phyloP scores from a whole-genome alignment of 2,888 invertebrate genomes.

The Rutpela maculata region DNA sequence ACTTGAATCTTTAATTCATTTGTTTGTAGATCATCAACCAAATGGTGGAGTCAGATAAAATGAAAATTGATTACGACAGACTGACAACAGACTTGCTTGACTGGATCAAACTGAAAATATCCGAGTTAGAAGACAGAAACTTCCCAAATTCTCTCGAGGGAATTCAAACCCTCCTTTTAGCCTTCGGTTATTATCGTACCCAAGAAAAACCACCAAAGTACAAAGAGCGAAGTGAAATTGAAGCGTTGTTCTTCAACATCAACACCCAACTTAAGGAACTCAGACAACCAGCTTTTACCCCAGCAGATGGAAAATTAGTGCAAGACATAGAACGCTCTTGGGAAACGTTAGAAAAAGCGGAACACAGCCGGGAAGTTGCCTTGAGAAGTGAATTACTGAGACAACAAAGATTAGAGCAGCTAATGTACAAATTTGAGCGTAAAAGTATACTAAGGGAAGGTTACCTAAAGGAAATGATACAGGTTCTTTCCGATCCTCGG shows the following conservation, averaged over 20 bases:
- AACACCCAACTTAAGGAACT: conserved; percentile 97
- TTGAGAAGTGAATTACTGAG: conserved; percentile 92
- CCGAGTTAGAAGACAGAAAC: conserved; percentile 87
- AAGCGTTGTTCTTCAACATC: conserved; percentile 96
- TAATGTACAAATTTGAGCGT: conserved; percentile 96
- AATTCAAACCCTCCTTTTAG: conserved; percentile 91
- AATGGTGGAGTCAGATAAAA: conserved; percentile 95
- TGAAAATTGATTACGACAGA: conserved; percentile 91
- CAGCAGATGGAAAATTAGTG: conserved; percentile 92
- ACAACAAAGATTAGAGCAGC: conserved; percentile 94
- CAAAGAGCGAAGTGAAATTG: conserved; percentile 97
- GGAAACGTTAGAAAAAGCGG: conserved; percentile 93
- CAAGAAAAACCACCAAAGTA: conserved; percentile 99
- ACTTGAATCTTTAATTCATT: neutral
- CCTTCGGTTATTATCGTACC: conserved; percentile 96
- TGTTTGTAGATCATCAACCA: conserved; percentile 91
- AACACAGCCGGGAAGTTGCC: conserved; percentile 95
- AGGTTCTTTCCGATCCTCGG: conserved; percentile 93
- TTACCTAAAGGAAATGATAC: conserved; percentile 98
- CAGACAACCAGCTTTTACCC: conserved; percentile 89
- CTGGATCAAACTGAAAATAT: conserved; percentile 94
- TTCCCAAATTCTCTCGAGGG: conserved; percentile 97
- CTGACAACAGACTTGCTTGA: conserved; percentile 90
- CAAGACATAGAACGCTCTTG: conserved; percentile 97
- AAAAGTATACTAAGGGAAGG: conserved; percentile 96